A percentile compares a stretch with the other conserved stretches of the same genome.
Evolutionary conservation across 2,888 invertebrate genomes (phyloP).

Genomic region (Muschampia plurimacula): DNA sequence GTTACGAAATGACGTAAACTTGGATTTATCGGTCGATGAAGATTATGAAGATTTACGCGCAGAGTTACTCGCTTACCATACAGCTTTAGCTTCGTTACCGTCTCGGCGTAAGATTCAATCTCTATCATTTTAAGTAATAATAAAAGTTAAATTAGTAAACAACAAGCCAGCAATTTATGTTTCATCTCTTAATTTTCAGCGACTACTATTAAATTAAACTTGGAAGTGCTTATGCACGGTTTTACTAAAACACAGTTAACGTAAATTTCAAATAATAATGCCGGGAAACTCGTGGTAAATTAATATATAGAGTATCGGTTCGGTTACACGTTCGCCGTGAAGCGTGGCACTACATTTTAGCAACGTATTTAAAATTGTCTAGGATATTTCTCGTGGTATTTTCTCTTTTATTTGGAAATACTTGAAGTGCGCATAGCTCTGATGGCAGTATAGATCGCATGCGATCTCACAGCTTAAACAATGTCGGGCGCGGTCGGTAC

Average conservation of each 20-base stretch:
- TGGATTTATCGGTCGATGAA: slow-evolving; percentile 71
- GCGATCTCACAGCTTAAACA: too few relatives aligned
- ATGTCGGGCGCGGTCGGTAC: too few relatives aligned
- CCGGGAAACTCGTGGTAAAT: slow-evolving; percentile 25
- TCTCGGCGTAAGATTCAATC: slow-evolving; percentile 41
- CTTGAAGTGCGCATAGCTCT: too few relatives aligned
- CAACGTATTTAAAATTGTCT: neutral
- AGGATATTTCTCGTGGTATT: neutral
- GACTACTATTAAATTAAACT: slow-evolving; percentile 1
- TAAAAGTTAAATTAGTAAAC: neutral
- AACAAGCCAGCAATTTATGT: neutral
- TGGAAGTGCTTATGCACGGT: slow-evolving; percentile 19
- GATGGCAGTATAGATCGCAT: too few relatives aligned
- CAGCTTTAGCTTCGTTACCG: slow-evolving; percentile 63
- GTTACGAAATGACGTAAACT: slow-evolving; percentile 66
- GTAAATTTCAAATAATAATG: slow-evolving; percentile 18
- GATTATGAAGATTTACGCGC: slow-evolving; percentile 79
- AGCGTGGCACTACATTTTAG: slow-evolving; percentile 8
- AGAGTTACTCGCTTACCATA: slow-evolving; percentile 73
- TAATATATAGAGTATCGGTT: slow-evolving; percentile 24
- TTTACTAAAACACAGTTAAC: slow-evolving; percentile 14
- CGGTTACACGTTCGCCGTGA: slow-evolving; percentile 10
- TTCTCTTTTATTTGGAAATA: neutral
- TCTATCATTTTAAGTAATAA: slow-evolving; percentile 1
- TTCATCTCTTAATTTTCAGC: neutral